Evolutionary conservation across 2,888 invertebrate species (phyloP).

Genomic region (Papilio elwesi): DNA sequence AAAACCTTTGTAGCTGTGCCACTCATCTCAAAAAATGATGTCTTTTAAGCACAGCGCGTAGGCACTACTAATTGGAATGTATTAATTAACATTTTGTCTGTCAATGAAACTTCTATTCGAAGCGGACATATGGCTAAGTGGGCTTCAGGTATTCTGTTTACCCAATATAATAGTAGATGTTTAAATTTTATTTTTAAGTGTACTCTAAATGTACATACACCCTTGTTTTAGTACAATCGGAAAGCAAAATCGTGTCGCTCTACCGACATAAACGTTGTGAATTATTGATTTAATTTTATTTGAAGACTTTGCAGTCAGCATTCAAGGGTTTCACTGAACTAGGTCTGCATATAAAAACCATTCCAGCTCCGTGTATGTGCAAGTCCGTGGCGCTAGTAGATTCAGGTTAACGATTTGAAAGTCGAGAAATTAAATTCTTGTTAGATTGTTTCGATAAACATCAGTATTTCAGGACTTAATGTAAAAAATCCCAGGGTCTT

Average conservation of each 20-base stretch:
- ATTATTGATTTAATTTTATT: constrained; percentile 24
- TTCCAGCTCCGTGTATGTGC: too few species aligned
- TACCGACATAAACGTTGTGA: background rate
- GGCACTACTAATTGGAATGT: too few species aligned
- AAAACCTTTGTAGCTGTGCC: too few species aligned
- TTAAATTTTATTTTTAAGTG: background rate
- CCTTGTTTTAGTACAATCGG: constrained; percentile 11
- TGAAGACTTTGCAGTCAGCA: constrained; percentile 1
- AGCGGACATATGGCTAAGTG: too few species aligned
- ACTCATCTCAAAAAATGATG: too few species aligned
- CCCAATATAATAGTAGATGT: background rate
- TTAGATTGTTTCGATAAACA: background rate
- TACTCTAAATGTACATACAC: constrained; percentile 17
- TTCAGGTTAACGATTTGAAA: background rate
- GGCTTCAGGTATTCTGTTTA: background rate
- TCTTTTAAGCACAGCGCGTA: too few species aligned
- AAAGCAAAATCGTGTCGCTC: constrained; percentile 25
- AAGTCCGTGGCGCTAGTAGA: too few species aligned
- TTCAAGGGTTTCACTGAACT: background rate
- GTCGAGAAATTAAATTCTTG: background rate
- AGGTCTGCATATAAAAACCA: background rate
- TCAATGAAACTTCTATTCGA: too few species aligned
- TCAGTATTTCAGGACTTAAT: background rate
- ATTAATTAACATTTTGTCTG: too few species aligned
- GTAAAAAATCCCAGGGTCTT: background rate